Evolutionary conservation across 1,140 invertebrate genomes (phyloP).

Genomic region (Hyles vespertilio): DNA sequence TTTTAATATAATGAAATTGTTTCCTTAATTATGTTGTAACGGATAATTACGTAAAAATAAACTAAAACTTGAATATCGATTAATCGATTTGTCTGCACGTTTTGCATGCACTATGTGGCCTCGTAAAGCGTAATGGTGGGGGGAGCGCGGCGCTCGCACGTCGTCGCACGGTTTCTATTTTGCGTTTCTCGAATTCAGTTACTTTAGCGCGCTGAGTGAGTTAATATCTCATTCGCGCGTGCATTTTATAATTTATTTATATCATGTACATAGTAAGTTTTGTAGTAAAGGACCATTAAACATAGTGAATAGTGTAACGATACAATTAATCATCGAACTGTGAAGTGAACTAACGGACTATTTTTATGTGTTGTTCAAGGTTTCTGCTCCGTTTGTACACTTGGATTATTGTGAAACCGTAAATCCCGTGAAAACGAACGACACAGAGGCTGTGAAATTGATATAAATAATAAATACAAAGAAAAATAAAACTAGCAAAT

Average conservation of each 20-base stretch:
- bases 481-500: constrained; percentile 35
- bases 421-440: constrained; percentile 32
- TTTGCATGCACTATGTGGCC: constrained; percentile 59
- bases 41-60: background rate
- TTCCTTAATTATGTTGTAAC: background rate
- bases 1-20: background rate
- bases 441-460: constrained; percentile 59
- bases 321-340: constrained; percentile 32
- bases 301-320: constrained; percentile 48
- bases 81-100: constrained; percentile 44
- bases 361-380: constrained; percentile 27
- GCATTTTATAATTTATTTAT: constrained; percentile 59
- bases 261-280: constrained; percentile 27
- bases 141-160: constrained; percentile 57
- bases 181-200: constrained; percentile 72
- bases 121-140: constrained; percentile 67
- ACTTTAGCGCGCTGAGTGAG: constrained; percentile 59
- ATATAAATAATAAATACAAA: constrained; percentile 26
- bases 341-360: constrained; percentile 44
- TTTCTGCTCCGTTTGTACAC: constrained; percentile 35
- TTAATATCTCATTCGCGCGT: constrained; percentile 45
- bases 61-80: constrained; percentile 16
- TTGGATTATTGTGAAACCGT: constrained; percentile 41
- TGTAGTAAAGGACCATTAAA: constrained; percentile 38
- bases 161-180: constrained; percentile 71